Conservation (phyloP, 2,888 invertebrate species). For the Drosophila hamatofila region DNA sequence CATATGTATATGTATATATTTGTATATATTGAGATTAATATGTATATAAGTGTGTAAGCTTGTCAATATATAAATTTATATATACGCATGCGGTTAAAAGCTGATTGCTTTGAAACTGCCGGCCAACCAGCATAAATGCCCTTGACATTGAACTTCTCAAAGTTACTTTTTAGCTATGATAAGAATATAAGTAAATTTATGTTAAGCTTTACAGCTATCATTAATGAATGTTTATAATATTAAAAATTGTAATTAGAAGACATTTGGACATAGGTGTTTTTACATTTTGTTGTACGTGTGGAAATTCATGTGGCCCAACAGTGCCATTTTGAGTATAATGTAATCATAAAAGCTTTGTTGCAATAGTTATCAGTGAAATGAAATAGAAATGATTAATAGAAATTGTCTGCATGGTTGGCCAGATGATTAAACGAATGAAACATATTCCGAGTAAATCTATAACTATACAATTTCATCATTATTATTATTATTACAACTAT, state of each 20-base stretch:
- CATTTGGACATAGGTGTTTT: background rate
- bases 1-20: background rate
- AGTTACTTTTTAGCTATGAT: background rate
- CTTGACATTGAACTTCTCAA: constrained; percentile 46
- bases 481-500: background rate
- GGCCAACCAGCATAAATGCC: constrained; percentile 21
- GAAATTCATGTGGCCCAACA: constrained; percentile 12
- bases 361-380: background rate
- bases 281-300: background rate
- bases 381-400: background rate
- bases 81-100: constrained; percentile 2
- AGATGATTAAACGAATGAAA: background rate
- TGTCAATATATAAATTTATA: background rate
- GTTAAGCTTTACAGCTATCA: background rate
- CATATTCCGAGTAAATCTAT: background rate
- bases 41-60: background rate
- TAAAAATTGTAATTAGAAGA: background rate
- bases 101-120: constrained; percentile 32
- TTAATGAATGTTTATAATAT: background rate
- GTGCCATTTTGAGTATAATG: constrained; percentile 35
- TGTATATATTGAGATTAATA: constrained; percentile 1
- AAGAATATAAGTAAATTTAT: background rate
- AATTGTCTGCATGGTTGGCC: background rate
- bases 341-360: background rate
- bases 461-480: background rate